These are phyloP conservation scores for Brachyhypopomus occidentalis DNA, from an alignment of 2,113 vertebrate species.

Conservation along the genomic window DNA sequence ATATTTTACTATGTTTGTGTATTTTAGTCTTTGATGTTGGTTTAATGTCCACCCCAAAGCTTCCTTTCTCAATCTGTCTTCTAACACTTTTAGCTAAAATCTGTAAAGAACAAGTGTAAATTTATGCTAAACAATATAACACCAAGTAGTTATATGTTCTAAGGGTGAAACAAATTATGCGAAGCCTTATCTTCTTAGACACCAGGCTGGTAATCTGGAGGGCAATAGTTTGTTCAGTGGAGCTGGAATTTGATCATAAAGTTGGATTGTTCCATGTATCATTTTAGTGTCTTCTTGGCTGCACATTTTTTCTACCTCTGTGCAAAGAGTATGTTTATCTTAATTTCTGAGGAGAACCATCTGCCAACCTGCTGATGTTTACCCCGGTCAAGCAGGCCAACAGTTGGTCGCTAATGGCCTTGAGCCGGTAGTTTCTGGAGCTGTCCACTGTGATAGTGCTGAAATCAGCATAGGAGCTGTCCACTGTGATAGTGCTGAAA, in stretches of 20 bases:
- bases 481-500: constrained; percentile 57
- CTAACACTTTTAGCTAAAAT: too few species aligned
- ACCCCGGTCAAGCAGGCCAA: not conserved
- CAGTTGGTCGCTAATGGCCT: not conserved
- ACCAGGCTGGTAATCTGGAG: not conserved
- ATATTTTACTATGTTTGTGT: too few species aligned
- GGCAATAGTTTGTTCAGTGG: not conserved
- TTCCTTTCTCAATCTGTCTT: too few species aligned
- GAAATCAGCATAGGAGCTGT: constrained; percentile 53
- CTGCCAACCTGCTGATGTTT: constrained; percentile 16
- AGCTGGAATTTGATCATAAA: constrained; percentile 4
- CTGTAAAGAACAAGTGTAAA: too few species aligned
- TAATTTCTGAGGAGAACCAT: constrained; percentile 1
- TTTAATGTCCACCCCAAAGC: too few species aligned
- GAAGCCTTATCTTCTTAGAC: not conserved
- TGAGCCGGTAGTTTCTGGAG: constrained; percentile 44
- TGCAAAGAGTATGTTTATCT: not conserved
- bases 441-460: constrained; percentile 57
- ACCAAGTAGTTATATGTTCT: too few species aligned
- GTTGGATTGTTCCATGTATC: not conserved
- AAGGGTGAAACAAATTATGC: not conserved
- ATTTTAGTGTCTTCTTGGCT: constrained; percentile 19
- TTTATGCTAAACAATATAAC: not conserved
- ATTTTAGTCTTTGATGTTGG: too few species aligned
- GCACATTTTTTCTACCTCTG: not conserved